Evolutionary conservation across 1,140 invertebrate genomes (phyloP).

Genomic region (Brachionus koreanus): DNA sequence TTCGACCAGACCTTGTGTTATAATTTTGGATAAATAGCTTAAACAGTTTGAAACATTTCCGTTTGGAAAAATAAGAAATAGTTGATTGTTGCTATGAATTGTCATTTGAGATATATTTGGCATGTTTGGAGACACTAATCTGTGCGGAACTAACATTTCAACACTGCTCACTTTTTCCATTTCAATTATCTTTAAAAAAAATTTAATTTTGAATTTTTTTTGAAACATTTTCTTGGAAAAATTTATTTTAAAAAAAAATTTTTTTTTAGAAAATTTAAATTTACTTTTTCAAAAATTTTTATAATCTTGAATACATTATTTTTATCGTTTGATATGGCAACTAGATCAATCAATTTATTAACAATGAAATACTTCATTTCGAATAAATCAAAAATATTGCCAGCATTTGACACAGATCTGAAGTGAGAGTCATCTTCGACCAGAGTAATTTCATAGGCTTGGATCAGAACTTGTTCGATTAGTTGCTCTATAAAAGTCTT

Average conservation of each 20-base stretch:
- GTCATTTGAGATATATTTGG: background rate
- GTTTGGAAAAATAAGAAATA: background rate
- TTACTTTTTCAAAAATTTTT: constrained; percentile 31
- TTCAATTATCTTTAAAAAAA: constrained; percentile 10
- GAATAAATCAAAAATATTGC: background rate
- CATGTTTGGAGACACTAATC: background rate
- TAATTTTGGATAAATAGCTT: constrained; percentile 16
- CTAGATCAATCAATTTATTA: constrained; percentile 3
- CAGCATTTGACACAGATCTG: background rate
- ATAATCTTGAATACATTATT: constrained; percentile 15
- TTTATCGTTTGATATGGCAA: background rate
- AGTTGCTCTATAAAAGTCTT: constrained; percentile 22
- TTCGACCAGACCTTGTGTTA: constrained; percentile 17
- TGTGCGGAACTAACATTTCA: background rate
- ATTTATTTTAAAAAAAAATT: background rate
- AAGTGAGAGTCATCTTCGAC: constrained; percentile 29
- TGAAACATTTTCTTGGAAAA: background rate
- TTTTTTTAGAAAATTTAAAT: background rate
- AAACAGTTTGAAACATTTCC: background rate
- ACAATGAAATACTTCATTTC: constrained; percentile 34
- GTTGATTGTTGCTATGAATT: background rate
- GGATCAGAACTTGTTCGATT: background rate
- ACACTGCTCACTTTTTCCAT: constrained; percentile 20
- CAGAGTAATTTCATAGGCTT: background rate
- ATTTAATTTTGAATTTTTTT: background rate